phyloP scores from a whole-genome alignment of 2,888 invertebrate genomes.

The Neoascia interrupta region DNA sequence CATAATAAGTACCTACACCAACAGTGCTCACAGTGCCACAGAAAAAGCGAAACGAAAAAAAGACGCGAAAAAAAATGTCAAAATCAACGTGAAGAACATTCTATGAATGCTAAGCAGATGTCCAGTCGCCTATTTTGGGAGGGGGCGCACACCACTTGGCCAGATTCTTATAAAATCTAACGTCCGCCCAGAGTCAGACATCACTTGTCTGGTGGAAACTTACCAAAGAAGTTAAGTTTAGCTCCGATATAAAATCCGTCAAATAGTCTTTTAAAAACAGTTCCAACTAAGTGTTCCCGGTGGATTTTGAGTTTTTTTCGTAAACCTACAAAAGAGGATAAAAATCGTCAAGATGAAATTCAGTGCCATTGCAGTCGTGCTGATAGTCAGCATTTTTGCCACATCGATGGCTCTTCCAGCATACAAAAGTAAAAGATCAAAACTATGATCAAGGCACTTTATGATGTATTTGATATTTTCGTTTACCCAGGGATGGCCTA shows the following conservation, averaged over 20 bases:
- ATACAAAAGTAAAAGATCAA: slow-evolving; percentile 28
- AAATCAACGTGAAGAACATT: slow-evolving; percentile 65
- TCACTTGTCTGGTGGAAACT: slow-evolving; percentile 80
- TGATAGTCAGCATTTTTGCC: slow-evolving; percentile 57
- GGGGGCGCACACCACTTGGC: slow-evolving; percentile 56
- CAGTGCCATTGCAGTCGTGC: slow-evolving; percentile 44
- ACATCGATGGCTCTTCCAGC: slow-evolving; percentile 57
- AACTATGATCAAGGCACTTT: too few species aligned
- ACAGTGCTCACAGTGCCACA: slow-evolving; percentile 8
- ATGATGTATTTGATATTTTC: too few species aligned
- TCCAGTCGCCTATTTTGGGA: slow-evolving; percentile 61
- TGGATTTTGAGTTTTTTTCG: slow-evolving; percentile 32
- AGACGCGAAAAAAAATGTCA: slow-evolving; percentile 30
- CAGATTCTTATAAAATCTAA: slow-evolving; percentile 79
- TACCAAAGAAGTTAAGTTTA: slow-evolving; percentile 78
- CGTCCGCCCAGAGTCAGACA: slow-evolving; percentile 75
- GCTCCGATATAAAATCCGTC: slow-evolving; percentile 76
- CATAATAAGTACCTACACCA: neutral
- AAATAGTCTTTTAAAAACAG: slow-evolving; percentile 30
- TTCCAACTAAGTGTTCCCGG: slow-evolving; percentile 9
- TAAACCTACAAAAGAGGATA: slow-evolving; percentile 52
- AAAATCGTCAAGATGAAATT: slow-evolving; percentile 56
- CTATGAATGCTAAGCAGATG: slow-evolving; percentile 70
- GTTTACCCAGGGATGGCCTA: slow-evolving; percentile 76
- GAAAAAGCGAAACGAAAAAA: slow-evolving; percentile 17